A percentile compares a stretch with the other conserved stretches of the same genome.
Conservation (phyloP, 2,797 vertebrate species). For the Poeciliopsis gracilis region DNA sequence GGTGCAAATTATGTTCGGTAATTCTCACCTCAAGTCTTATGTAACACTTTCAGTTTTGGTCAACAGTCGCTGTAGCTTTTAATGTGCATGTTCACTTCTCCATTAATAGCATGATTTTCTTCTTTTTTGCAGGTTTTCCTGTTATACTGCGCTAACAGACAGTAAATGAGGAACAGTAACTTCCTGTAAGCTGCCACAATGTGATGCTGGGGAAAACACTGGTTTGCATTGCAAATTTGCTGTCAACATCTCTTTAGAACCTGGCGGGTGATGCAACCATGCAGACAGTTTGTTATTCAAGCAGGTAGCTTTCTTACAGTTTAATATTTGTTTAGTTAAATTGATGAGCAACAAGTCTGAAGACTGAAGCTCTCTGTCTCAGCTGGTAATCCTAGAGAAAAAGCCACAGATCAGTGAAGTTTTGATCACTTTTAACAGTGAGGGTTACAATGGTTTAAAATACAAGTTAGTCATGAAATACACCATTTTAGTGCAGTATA, state of each 20-base stretch:
- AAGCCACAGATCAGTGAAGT: too few relatives aligned
- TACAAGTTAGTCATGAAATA: neutral
- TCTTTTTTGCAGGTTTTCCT: neutral
- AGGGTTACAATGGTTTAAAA: neutral
- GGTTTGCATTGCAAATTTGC: neutral
- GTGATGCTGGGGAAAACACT: neutral
- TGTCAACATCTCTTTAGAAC: neutral
- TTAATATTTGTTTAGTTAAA: neutral
- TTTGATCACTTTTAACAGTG: neutral
- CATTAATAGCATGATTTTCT: neutral
- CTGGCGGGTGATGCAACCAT: neutral
- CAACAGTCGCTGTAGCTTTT: neutral
- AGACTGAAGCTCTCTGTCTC: neutral
- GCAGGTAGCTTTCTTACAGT: neutral
- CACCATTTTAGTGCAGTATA: too few relatives aligned
- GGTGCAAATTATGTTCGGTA: neutral
- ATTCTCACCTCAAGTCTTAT: neutral
- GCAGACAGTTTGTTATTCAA: neutral
- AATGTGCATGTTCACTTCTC: neutral
- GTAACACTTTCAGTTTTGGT: neutral
- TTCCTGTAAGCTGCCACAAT: neutral
- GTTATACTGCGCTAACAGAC: neutral
- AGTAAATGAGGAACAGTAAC: constrained; percentile 4
- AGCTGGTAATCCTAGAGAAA: neutral
- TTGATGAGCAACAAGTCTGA: neutral